A percentile compares a stretch with the other conserved stretches of the same genome.
phyloP scores from a whole-genome alignment of 1,140 invertebrate genomes.

The Drosophila nannoptera region DNA sequence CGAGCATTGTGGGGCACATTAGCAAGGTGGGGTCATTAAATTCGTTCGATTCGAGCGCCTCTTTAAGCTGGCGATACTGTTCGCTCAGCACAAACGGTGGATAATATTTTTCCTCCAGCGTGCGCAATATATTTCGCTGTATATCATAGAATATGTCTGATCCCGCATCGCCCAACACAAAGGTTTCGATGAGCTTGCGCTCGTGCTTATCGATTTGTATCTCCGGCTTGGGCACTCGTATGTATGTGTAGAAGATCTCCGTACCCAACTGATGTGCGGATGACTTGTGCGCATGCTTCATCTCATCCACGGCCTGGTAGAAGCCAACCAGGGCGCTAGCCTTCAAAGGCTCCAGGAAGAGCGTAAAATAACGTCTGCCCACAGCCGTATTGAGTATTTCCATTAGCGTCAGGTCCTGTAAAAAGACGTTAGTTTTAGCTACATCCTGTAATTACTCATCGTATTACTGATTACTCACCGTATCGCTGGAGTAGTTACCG shows the following conservation, averaged over 20 bases:
- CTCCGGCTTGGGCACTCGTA: constrained; percentile 87
- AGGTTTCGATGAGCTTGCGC: constrained; percentile 91
- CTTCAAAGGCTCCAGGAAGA: constrained; percentile 89
- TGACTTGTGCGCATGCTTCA: constrained; percentile 85
- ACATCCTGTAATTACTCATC: neutral
- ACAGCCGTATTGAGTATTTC: constrained; percentile 85
- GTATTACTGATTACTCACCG: constrained; percentile 34
- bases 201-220: constrained; percentile 82
- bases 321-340: constrained; percentile 90
- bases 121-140: constrained; percentile 88
- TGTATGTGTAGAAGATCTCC: constrained; percentile 94
- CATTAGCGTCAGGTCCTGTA: constrained; percentile 82
- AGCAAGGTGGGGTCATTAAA: constrained; percentile 78
- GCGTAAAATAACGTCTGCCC: constrained; percentile 86
- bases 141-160: constrained; percentile 94
- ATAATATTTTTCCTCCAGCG: constrained; percentile 92
- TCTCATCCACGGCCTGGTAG: constrained; percentile 92
- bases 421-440: neutral
- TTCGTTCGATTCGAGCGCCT: constrained; percentile 85
- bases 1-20: constrained; percentile 46
- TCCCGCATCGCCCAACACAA: constrained; percentile 88
- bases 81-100: constrained; percentile 92
- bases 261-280: constrained; percentile 92
- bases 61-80: constrained; percentile 88
- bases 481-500: constrained; percentile 84